Base-by-base conservation (phyloP, 2,113 vertebrate genomes). In the Hystrix brachyura region DNA sequence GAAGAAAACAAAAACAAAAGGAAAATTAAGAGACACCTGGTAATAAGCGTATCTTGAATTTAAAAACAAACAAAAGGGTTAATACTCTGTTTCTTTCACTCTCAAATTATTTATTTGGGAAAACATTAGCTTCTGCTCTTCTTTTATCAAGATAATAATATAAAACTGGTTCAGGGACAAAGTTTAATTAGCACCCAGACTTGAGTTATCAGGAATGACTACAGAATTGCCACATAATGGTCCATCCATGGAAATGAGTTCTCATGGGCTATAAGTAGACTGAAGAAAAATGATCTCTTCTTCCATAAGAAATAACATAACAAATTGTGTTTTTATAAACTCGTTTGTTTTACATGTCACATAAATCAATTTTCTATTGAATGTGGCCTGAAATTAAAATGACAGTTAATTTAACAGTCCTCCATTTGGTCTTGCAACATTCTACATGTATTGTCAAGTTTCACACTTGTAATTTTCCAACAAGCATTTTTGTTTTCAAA, bases 401-500 rank as follows among this genome's bases (percentile, higher is more conserved):
- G 97, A 98, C 87, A 92, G 95, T 96, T 95, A 96, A 97, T 95
- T 97, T 97, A 98, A 90, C 91, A 97, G 96, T 89, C 90, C 65
- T 97, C 90, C 91, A 97, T 95, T 98, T 97, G 96, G 91, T 98
- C 97, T 98, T 98, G 95, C 91, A 97, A 97, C 89, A 93, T 94
- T 98, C 97, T 96, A 89, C 88, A 96, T 92, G 95, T 85, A 98
- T 76, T 98, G 98, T 99, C 97, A 98, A 98, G 97, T 98, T 98
- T 98, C 98, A 97, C 97, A 94, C 97, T 97, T 98, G 97, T 98
- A 98, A 98, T 98, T 98, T 98, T 97, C 97, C 98, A 99, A 98
- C 97, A 98, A 98, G 98, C 96, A 98, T 97, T 98, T 98, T 98
- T 99, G 98, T 98, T 99, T 99, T 98, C 97, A 98, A 98, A 98